A percentile compares a stretch with the other conserved stretches of the same genome.
Conservation (phyloP, 2,113 vertebrate genomes). For the Sigmodon hispidus region DNA sequence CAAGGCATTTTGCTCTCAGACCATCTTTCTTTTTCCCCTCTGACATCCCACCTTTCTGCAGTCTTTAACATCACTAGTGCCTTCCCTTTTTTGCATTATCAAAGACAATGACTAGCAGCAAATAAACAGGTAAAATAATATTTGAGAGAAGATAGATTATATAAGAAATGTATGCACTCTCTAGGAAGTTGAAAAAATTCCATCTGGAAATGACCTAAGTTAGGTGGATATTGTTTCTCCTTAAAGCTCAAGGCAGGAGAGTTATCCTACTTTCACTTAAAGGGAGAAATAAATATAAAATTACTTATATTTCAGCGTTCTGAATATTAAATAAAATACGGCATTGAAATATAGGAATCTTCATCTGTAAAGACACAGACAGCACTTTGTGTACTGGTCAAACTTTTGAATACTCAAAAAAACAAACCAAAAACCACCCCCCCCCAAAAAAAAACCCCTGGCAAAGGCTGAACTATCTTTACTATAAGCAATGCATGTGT, state of each 20-base stretch:
- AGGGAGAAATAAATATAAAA: slow-evolving; percentile 27
- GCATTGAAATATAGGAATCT: slow-evolving; percentile 14
- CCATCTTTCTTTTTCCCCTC: neutral
- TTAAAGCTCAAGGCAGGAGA: neutral
- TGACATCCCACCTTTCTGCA: neutral
- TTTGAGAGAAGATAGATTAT: slow-evolving; percentile 47
- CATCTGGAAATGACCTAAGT: slow-evolving; percentile 47
- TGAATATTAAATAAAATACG: slow-evolving; percentile 60
- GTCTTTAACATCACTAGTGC: slow-evolving; percentile 34
- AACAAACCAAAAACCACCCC: no score
- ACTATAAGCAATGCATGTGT: slow-evolving; percentile 57
- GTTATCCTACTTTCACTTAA: neutral
- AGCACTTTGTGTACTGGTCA: slow-evolving; percentile 58
- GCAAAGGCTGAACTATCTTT: slow-evolving; percentile 49
- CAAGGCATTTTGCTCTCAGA: slow-evolving; percentile 34
- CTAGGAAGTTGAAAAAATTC: slow-evolving; percentile 70
- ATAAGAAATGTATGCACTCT: slow-evolving; percentile 10
- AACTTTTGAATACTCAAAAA: slow-evolving; percentile 66
- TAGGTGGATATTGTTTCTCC: slow-evolving; percentile 38
- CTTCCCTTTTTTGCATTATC: neutral
- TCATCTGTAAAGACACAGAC: slow-evolving; percentile 28
- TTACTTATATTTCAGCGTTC: neutral
- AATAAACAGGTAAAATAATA: slow-evolving; percentile 63
- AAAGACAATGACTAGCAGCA: slow-evolving; percentile 37
- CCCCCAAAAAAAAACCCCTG: slow-evolving; percentile 44